Evolutionary conservation across 2,113 vertebrate genomes (phyloP), one percentile per base, ranked within the genome.

Genomic region (Tachysurus fulvidraco): DNA sequence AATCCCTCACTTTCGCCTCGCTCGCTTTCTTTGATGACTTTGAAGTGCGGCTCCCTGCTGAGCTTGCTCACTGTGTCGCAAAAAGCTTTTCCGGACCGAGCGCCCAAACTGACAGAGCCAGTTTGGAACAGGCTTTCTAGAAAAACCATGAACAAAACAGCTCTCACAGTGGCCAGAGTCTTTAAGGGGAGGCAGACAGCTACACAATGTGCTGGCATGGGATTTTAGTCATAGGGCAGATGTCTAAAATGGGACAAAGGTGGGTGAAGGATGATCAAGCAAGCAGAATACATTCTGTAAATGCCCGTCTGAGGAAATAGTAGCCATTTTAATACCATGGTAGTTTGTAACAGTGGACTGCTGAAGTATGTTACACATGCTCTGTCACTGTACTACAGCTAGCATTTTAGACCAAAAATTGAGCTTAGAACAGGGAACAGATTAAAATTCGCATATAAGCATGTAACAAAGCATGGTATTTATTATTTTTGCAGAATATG

Each of bases 71-170:
- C 74, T 89, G 89, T 88, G 90, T 88, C 36, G 69, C 86, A 84
- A 52, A 90, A 88, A 83, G 83, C 89, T 87, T 89, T 92, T 92
- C 89, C 85, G 89, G 86, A 85, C 83, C 55, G 65, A 25, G 62
- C 76, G 79, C 80, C 77, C 30, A 30, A 90, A 55, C 88, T 89
- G 89, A 88, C 90, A 86, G 69, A 67, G 84, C 64, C 84, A 80
- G 73, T 91, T 91, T 89, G 80, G 85, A 78, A 62, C 55, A 44
- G 67, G 60, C 54, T 85, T 36, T 90, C 54, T 92, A 55, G 86
- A 83, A 90, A 84, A 85, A 62, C 71, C 78, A 50, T 88, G 79
- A 87, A 83, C 82, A 79, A 81, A 83, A 80, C 81, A 62, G 41
- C 50, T 83, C 54, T 84, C 77, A 65, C 89, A 79, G 85, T 74